Conservation (phyloP, 2,113 vertebrate genomes). For the Agelaius phoeniceus region DNA sequence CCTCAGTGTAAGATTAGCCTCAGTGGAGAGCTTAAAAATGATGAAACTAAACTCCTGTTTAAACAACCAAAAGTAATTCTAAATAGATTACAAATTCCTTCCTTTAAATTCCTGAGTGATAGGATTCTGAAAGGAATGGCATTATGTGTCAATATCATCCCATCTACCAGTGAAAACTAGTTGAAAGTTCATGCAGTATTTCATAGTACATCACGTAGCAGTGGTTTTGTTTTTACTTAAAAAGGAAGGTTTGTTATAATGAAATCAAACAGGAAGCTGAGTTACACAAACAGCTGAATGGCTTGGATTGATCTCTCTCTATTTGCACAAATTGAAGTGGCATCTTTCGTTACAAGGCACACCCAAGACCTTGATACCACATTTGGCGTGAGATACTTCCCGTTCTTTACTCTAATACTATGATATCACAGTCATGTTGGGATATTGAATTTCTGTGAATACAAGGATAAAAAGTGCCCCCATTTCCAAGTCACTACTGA, state of each 20-base stretch:
- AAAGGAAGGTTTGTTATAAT: not conserved
- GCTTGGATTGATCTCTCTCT: not conserved
- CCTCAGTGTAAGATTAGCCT: conserved; percentile 28
- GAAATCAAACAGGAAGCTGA: not conserved
- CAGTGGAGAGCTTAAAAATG: conserved; percentile 2
- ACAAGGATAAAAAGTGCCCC: not conserved
- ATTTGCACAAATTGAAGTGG: not conserved
- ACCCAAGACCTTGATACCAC: not conserved
- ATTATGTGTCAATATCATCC: not conserved
- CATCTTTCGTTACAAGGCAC: not conserved
- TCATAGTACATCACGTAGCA: not conserved
- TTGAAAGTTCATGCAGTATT: not conserved
- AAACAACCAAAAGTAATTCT: conserved; percentile 26
- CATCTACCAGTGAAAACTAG: not conserved
- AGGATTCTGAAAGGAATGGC: conserved; percentile 3
- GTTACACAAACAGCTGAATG: not conserved
- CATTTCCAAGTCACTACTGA: not conserved
- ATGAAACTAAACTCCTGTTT: not conserved
- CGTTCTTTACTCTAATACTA: not conserved
- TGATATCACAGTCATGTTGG: not conserved
- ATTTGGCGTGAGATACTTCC: not conserved
- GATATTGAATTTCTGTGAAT: not conserved
- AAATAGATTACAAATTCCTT: conserved; percentile 17
- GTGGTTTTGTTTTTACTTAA: not conserved
- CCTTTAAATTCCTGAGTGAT: not conserved